A percentile compares a stretch with the other conserved stretches of the same genome.
These are phyloP conservation scores for Coptodon rendalli DNA, from an alignment of 2,113 vertebrate genomes.

Conservation along the genomic window DNA sequence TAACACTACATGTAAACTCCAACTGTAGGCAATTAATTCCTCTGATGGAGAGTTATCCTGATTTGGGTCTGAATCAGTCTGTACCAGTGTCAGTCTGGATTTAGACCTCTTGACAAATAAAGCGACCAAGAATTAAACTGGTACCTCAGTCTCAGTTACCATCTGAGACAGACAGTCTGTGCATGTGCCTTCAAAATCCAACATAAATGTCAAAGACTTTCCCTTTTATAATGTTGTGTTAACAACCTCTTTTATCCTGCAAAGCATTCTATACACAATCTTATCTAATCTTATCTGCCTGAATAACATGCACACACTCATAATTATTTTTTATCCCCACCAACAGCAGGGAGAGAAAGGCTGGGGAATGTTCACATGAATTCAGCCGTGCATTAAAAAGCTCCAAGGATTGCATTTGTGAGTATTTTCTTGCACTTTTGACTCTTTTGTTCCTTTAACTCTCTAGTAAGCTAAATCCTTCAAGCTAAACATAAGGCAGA, in stretches of 20 bases:
- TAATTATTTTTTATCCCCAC: background rate
- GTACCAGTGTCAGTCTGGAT: background rate
- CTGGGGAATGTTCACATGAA: background rate
- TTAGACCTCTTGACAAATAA: background rate
- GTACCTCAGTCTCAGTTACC: background rate
- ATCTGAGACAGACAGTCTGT: background rate
- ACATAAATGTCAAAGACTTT: background rate
- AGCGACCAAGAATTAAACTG: slow-evolving; percentile 9
- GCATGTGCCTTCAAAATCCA: background rate
- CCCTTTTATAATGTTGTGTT: background rate
- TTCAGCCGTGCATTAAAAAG: background rate
- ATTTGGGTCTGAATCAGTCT: background rate
- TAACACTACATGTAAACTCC: background rate
- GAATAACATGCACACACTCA: background rate
- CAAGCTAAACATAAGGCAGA: background rate
- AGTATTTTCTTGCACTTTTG: background rate
- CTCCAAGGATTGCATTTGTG: background rate
- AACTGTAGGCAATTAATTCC: background rate
- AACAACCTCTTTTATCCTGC: background rate
- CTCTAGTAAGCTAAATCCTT: background rate
- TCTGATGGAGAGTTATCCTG: background rate
- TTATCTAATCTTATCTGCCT: background rate
- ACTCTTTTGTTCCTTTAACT: background rate
- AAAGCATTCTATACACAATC: background rate
- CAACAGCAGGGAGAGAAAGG: background rate